Evolutionary conservation across 2,888 invertebrate genomes (phyloP).

Genomic region (Lepidochrysops patricia): DNA sequence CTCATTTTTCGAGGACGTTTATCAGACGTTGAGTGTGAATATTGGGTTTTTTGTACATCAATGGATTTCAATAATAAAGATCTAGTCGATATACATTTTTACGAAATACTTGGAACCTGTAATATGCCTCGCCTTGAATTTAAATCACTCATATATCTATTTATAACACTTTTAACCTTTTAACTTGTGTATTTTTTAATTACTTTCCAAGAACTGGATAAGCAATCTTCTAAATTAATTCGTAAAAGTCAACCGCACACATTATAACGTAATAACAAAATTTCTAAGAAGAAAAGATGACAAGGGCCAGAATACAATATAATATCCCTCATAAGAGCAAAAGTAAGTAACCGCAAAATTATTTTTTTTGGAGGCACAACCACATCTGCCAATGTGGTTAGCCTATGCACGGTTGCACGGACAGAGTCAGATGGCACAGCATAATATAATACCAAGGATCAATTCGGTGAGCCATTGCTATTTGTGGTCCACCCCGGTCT

Average conservation of each 20-base stretch:
- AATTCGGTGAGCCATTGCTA: not conserved
- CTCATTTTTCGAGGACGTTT: no score
- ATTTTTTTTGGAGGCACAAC: not conserved
- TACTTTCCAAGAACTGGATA: not conserved
- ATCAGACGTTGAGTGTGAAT: no score
- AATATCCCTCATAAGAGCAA: no score
- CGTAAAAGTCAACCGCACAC: not conserved
- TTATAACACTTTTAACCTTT: not conserved
- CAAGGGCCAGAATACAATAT: no score
- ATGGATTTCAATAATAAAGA: no score
- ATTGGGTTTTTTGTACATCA: no score
- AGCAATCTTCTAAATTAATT: not conserved
- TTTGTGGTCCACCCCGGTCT: conserved; percentile 7
- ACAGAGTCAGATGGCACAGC: not conserved
- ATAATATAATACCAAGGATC: conserved; percentile 2
- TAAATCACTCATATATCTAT: no score
- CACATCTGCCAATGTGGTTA: not conserved
- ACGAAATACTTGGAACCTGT: no score
- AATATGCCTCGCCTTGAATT: no score
- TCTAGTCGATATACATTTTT: no score
- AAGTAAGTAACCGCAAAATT: not conserved
- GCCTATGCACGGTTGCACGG: not conserved
- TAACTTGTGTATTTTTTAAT: no score
- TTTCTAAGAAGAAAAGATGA: not conserved
- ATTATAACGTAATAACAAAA: no score